phyloP scores from a whole-genome alignment of 2,113 vertebrate species.

The Cyanocitta stelleri region DNA sequence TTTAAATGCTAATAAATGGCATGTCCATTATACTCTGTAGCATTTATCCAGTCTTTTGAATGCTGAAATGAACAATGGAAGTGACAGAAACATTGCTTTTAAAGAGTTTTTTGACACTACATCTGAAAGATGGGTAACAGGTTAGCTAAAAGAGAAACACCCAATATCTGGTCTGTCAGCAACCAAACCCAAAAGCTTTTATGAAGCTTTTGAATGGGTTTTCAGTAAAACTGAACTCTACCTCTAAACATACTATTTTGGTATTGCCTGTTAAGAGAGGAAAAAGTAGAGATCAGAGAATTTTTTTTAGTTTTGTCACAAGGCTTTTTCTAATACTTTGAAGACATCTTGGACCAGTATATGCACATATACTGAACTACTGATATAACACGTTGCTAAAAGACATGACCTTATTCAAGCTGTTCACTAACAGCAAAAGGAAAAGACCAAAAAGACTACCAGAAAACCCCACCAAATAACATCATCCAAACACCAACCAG shows the following conservation, averaged over 20 bases:
- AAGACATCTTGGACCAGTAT: neutral
- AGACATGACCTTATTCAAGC: neutral
- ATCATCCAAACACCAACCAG: neutral
- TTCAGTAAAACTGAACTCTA: neutral
- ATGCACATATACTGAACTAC: rapidly evolving
- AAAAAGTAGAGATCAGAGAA: neutral
- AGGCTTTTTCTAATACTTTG: neutral
- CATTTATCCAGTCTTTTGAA: neutral
- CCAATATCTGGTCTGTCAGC: neutral
- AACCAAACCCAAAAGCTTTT: neutral
- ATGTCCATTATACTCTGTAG: neutral
- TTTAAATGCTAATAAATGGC: neutral
- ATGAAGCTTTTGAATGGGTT: neutral
- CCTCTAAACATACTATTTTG: neutral
- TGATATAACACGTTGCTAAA: neutral
- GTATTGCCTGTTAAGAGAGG: neutral
- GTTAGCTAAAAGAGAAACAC: neutral
- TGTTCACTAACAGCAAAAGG: neutral
- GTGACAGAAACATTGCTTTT: neutral
- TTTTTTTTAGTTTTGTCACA: neutral
- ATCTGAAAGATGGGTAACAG: neutral
- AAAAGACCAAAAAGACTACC: neutral
- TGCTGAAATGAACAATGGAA: neutral
- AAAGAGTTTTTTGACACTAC: neutral
- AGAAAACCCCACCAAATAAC: neutral